These are phyloP conservation scores for Corvus moneduloides DNA, from an alignment of 2,113 vertebrate genomes.

Conservation along the genomic window DNA sequence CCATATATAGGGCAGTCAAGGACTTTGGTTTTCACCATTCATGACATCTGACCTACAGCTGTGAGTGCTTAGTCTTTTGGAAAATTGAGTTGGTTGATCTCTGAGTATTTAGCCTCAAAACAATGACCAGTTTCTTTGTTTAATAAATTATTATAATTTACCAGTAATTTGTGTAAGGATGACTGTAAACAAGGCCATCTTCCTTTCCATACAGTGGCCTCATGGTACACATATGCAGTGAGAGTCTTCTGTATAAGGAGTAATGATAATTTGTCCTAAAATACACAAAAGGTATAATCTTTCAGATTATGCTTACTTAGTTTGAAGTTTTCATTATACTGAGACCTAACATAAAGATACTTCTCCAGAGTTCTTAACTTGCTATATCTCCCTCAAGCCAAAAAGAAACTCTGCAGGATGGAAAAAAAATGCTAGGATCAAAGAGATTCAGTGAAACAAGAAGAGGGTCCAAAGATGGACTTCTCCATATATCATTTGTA, in stretches of 20 bases:
- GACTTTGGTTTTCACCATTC: neutral
- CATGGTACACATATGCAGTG: neutral
- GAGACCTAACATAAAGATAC: neutral
- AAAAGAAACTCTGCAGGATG: neutral
- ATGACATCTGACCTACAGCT: neutral
- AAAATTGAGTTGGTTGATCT: neutral
- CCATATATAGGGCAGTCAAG: neutral
- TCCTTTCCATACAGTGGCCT: neutral
- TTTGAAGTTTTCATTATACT: neutral
- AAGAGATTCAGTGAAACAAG: neutral
- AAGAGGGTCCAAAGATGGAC: neutral
- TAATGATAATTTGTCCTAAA: neutral
- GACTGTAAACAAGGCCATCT: neutral
- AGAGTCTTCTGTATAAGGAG: neutral
- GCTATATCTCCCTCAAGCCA: neutral
- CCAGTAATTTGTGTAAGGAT: neutral
- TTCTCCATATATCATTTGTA: neutral
- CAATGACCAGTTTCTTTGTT: neutral
- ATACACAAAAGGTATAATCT: neutral
- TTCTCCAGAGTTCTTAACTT: neutral
- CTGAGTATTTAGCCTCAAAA: neutral
- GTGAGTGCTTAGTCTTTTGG: neutral
- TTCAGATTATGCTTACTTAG: neutral
- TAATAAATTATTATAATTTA: neutral
- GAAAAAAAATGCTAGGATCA: neutral